Evolutionary conservation across 2,888 invertebrate genomes (phyloP), one percentile per base, ranked within the genome.

Genomic region (Bellardia pandia): DNA sequence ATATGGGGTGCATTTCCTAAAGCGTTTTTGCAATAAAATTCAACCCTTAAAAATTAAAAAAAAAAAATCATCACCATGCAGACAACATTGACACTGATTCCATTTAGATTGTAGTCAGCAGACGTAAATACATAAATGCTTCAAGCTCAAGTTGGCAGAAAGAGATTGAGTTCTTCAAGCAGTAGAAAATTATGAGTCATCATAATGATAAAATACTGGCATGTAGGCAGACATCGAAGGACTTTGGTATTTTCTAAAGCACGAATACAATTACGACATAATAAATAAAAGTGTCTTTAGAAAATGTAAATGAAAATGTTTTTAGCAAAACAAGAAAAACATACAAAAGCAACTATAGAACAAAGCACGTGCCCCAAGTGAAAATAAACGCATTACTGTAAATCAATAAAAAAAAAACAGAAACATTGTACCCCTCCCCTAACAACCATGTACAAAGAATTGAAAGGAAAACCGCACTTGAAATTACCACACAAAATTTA

Each of bases 101-200:
- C 56, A 71, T 82, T 42, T 64, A 42, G 33, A 74, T 45, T 66
- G 14, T 66, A 30, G 8, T 40, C 16, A 23, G 23, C 23, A 23
- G 23, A 23, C 23, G 0, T 64, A 58, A 81, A 66, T 23, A 56
- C 64, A 58, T 56, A 83, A 83, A 53, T 56, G 42, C 14, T 76
- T 71, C 16, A 77, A 56, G 14, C 62, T 45, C 45, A 71, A 62
- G 48, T 64, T 64, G 37, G 8, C 53, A 69, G n/a, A 37, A 53
- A 13, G 23, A 66, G 4, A 56, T 30, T 13, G 37, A 84, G 80
- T 81, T 68, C 77, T 87, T 84, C 8, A 77, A 77, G 37, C 60
- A 45, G 60, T 45, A 51, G 45, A n/a, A 40, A 51, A 77, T 45
- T 81, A 81, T 87, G 86, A 87, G 77, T 87, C 86, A 87, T 87